Conservation (phyloP, 1,140 invertebrate genomes). For the Zaprionus inermis region DNA sequence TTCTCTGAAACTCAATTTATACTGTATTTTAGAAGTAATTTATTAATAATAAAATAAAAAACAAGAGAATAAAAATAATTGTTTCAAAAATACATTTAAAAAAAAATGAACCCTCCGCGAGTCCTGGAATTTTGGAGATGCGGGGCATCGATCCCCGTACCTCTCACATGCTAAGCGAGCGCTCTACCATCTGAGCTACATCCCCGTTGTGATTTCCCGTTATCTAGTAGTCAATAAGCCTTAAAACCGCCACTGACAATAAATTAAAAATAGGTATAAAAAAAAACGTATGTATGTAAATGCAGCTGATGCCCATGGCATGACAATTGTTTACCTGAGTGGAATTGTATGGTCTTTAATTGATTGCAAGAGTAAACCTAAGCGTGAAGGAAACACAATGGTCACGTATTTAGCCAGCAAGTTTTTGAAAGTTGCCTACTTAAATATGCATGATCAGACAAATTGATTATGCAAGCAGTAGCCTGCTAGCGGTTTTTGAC, state of each 20-base stretch:
- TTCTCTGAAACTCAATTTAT: too few species aligned
- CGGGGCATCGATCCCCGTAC: constrained; percentile 93
- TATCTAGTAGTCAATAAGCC: background rate
- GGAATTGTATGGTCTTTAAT: background rate
- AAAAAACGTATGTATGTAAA: constrained; percentile 11
- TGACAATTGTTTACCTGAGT: background rate
- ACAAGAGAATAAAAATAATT: background rate
- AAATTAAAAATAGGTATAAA: constrained; percentile 21
- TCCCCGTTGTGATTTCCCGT: constrained; percentile 1
- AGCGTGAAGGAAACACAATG: constrained; percentile 11
- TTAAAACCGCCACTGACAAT: background rate
- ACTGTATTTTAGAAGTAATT: too few species aligned
- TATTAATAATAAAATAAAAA: too few species aligned
- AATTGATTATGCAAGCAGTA: constrained; percentile 41
- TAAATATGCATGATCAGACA: constrained; percentile 19
- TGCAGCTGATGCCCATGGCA: constrained; percentile 41
- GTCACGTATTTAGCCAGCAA: constrained; percentile 5
- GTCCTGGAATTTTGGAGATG: constrained; percentile 84
- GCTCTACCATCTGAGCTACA: constrained; percentile 41
- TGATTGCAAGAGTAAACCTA: background rate
- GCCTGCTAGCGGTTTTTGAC: constrained; percentile 22
- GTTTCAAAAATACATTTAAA: background rate
- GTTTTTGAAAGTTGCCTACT: constrained; percentile 1
- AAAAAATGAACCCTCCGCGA: background rate
- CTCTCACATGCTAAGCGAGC: constrained; percentile 41